These are phyloP conservation scores for Sakesphorus luctuosus DNA, from an alignment of 2,113 vertebrate species.

Conservation along the genomic window DNA sequence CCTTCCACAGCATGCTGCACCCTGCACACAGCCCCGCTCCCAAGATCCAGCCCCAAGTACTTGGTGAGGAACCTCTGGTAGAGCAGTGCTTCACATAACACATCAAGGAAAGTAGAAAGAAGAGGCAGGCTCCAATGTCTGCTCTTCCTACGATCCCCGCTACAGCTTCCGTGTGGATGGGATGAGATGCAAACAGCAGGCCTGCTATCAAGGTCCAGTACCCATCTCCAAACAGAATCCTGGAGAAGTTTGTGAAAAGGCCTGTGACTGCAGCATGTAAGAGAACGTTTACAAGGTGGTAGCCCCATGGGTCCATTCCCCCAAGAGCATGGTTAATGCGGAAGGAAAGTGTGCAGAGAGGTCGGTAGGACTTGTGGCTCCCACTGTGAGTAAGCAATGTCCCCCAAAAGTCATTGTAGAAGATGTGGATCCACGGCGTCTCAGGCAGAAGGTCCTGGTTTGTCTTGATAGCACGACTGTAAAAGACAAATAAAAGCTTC, in stretches of 20 bases:
- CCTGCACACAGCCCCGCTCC: slow-evolving; percentile 86
- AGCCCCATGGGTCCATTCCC: slow-evolving; percentile 94
- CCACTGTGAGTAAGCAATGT: slow-evolving; percentile 97
- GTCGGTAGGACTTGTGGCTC: slow-evolving; percentile 98
- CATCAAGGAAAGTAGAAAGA: slow-evolving; percentile 92
- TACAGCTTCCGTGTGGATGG: slow-evolving; percentile 95
- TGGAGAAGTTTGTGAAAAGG: slow-evolving; percentile 91
- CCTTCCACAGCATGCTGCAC: slow-evolving; percentile 98
- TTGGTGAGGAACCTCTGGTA: slow-evolving; percentile 66
- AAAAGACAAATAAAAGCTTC: slow-evolving; percentile 54
- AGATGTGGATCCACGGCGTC: slow-evolving; percentile 95
- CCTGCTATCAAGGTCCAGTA: slow-evolving; percentile 92
- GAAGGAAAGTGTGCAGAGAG: slow-evolving; percentile 96
- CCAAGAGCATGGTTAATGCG: slow-evolving; percentile 91
- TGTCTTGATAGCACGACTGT: slow-evolving; percentile 97
- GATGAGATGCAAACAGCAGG: slow-evolving; percentile 93
- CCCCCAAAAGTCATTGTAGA: slow-evolving; percentile 99
- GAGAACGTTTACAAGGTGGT: slow-evolving; percentile 91
- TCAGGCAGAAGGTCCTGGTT: slow-evolving; percentile 98
- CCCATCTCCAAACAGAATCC: slow-evolving; percentile 88
- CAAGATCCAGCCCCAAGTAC: slow-evolving; percentile 85
- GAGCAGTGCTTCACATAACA: slow-evolving; percentile 91
- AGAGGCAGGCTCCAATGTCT: slow-evolving; percentile 92
- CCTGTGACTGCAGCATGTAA: slow-evolving; percentile 89
- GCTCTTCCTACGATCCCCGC: slow-evolving; percentile 93